Evolutionary conservation across 1,140 invertebrate genomes (phyloP), one percentile per base, ranked within the genome.

Genomic region (Doryteuthis pealeii): DNA sequence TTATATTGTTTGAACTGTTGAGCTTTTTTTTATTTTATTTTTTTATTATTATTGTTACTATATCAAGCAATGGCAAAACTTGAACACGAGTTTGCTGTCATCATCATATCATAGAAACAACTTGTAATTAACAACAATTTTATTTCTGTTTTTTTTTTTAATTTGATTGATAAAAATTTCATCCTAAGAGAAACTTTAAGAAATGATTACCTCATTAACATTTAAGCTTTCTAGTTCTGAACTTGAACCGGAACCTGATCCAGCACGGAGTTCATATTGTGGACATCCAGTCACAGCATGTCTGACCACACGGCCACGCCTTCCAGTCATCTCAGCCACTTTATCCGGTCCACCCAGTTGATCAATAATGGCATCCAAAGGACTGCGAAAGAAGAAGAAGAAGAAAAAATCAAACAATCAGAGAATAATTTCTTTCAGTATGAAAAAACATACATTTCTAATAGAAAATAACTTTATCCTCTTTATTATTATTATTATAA

Each of bases 321-420:
- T 74, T 28, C 84, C 84, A 2, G 84, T 85, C 84, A 86, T 85
- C 74, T 86, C 84, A 2, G 83, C 79, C 12, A 86, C 83, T 40
- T 74, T 67, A 32, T 70, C 70, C 8, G 84, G 82, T 14, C 83
- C 84, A 70, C 83, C 84, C 12, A 85, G 76, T 70, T 80, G 74
- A 73, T 85, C 84, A 45, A 86, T 85, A 12, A 86, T 83, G 35
- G 83, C 82, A 81, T 86, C 84, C 33, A 85, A 54, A n/a, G 85
- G 83, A 76, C 83, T 84, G 77, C 65, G n/a, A 78, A 75, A 32
- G 4, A 40, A 75, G n/a, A 32, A 68, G 67, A 18, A 32, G 26
- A 43, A 31, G 18, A 68, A 30, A 68, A 68, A 30, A 68, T 31
- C 5, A 2, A 68, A 68, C 28, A 30, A 68, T 68, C 28, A 33